A percentile compares a stretch with the other conserved stretches of the same genome.
Evolutionary conservation across 2,113 vertebrate species (phyloP).

Genomic region (Laterallus jamaicensis): DNA sequence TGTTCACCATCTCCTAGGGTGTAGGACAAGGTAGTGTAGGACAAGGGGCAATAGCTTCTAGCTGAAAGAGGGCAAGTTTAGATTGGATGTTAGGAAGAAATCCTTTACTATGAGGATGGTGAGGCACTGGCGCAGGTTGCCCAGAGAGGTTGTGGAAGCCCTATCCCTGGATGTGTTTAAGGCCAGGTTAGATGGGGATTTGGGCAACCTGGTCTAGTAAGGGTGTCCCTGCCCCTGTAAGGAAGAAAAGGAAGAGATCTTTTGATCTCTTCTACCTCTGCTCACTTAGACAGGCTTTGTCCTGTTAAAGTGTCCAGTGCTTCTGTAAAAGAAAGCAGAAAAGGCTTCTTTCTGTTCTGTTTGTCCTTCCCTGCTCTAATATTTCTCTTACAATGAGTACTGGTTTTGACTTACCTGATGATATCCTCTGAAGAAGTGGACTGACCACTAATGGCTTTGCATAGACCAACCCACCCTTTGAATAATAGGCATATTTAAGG

Average conservation of each 20-base stretch:
- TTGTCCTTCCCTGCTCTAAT: background rate
- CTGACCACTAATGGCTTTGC: background rate
- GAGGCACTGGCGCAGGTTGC: too few species aligned
- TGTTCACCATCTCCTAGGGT: too few species aligned
- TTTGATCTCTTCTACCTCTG: background rate
- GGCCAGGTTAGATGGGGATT: too few species aligned
- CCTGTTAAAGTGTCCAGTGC: background rate
- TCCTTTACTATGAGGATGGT: too few species aligned
- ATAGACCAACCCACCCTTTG: background rate
- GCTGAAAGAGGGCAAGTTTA: too few species aligned
- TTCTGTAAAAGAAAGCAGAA: background rate
- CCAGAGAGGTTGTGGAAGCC: too few species aligned
- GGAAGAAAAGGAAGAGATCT: background rate
- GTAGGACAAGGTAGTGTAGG: too few species aligned
- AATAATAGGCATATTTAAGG: background rate
- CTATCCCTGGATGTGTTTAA: too few species aligned
- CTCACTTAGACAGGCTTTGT: background rate
- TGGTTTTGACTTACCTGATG: background rate
- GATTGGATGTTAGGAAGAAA: too few species aligned
- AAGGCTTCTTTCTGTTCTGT: background rate
- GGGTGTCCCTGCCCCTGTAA: background rate
- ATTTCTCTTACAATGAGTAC: background rate
- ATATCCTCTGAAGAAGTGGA: background rate
- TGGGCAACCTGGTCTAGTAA: too few species aligned
- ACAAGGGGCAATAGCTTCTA: too few species aligned